Evolutionary conservation across 92 coral and sea anemone genomes (phyloP).

Genomic region (Umimayanthus kanabou): DNA sequence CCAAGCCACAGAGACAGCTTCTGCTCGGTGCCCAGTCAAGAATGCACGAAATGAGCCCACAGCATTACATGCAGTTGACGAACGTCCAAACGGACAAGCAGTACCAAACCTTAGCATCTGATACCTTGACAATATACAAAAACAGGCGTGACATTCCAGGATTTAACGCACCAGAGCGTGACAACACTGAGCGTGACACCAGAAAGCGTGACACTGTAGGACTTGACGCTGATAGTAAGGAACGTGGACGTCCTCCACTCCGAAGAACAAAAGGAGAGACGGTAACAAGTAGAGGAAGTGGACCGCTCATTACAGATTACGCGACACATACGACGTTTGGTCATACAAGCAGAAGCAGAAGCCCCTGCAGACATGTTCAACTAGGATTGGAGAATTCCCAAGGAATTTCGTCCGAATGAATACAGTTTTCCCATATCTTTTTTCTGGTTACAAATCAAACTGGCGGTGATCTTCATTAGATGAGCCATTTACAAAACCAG

Average conservation of each 20-base stretch:
- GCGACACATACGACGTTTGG: slow-evolving; percentile 36
- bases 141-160: neutral
- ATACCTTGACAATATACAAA: neutral
- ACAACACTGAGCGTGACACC: neutral
- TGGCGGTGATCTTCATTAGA: no score
- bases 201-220: neutral
- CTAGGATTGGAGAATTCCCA: neutral
- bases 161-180: neutral
- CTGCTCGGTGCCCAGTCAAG: neutral
- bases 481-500: no score
- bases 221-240: neutral
- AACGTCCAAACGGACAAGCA: neutral
- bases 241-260: neutral
- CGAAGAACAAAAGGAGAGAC: neutral
- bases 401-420: neutral
- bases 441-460: no score
- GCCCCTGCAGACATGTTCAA: slow-evolving; percentile 8
- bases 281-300: neutral
- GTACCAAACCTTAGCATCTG: neutral
- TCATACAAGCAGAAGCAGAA: neutral
- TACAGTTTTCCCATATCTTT: neutral
- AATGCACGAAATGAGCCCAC: neutral
- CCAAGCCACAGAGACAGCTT: neutral
- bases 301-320: slow-evolving; percentile 20
- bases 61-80: slow-evolving; percentile 9